phyloP scores from a whole-genome alignment of 2,888 invertebrate species.

The Lasioglossum malachurum region DNA sequence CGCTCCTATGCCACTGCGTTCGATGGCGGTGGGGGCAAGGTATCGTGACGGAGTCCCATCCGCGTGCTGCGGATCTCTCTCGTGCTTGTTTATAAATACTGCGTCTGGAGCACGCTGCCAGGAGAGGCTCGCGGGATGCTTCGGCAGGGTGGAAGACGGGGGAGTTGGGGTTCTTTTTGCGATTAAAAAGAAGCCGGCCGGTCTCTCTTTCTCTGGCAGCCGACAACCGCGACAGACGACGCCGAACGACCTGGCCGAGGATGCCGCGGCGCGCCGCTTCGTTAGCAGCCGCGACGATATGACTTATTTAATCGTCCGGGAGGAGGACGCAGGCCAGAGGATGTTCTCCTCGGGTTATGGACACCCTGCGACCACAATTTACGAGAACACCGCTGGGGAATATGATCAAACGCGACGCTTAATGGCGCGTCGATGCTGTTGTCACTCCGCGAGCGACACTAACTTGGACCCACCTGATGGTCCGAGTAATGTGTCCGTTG shows the following conservation, averaged over 20 bases:
- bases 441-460: background rate
- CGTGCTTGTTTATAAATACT: constrained; percentile 69
- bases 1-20: background rate
- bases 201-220: constrained; percentile 27
- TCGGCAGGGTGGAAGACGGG: constrained; percentile 38
- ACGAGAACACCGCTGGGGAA: constrained; percentile 35
- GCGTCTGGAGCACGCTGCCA: constrained; percentile 48
- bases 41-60: constrained; percentile 2
- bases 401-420: background rate
- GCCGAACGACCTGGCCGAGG: constrained; percentile 49
- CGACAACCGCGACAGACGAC: constrained; percentile 52
- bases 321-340: constrained; percentile 55
- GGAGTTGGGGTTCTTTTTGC: background rate
- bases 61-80: constrained; percentile 39
- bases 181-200: constrained; percentile 60
- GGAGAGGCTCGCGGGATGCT: constrained; percentile 36
- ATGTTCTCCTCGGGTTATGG: constrained; percentile 53
- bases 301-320: constrained; percentile 77
- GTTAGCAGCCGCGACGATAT: constrained; percentile 71
- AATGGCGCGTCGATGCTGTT: constrained; percentile 15
- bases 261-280: constrained; percentile 65
- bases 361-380: constrained; percentile 52
- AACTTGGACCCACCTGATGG: background rate
- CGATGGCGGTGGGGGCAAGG: background rate
- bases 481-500: background rate